A percentile compares a stretch with the other conserved stretches of the same genome.
These are phyloP conservation scores for Pseudobourletiella spinata DNA, from an alignment of 1,140 invertebrate species.

Conservation along the genomic window DNA sequence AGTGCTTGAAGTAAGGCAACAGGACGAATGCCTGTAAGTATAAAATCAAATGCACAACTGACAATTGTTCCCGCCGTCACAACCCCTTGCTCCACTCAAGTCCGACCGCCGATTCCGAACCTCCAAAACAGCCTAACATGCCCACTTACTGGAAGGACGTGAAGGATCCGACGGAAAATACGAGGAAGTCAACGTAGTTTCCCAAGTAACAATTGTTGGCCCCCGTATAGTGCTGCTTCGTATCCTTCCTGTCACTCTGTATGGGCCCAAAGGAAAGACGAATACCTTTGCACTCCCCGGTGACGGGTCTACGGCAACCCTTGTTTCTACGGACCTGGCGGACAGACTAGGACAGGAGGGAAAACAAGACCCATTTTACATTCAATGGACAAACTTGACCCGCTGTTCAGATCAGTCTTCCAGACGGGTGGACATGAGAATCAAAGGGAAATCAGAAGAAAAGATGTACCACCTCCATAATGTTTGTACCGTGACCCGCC, in stretches of 20 bases:
- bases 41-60: neutral
- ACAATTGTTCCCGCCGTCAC: neutral
- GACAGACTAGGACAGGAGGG: neutral
- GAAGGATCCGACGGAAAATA: neutral
- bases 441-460: neutral
- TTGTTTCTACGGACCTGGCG: neutral
- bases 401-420: neutral
- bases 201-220: neutral
- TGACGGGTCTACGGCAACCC: neutral
- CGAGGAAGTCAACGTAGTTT: neutral
- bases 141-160: neutral
- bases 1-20: neutral
- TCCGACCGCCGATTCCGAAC: neutral
- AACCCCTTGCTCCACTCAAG: neutral
- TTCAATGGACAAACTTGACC: neutral
- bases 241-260: slow-evolving; percentile 5
- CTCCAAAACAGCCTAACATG: neutral
- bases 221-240: neutral
- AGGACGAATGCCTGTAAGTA: neutral
- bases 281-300: slow-evolving; percentile 9
- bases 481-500: neutral
- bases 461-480: neutral
- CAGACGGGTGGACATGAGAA: neutral
- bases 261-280: slow-evolving; percentile 1
- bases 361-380: neutral